Evolutionary conservation across 1,140 invertebrate species (phyloP).

Genomic region (Hylyphantes graminicola): DNA sequence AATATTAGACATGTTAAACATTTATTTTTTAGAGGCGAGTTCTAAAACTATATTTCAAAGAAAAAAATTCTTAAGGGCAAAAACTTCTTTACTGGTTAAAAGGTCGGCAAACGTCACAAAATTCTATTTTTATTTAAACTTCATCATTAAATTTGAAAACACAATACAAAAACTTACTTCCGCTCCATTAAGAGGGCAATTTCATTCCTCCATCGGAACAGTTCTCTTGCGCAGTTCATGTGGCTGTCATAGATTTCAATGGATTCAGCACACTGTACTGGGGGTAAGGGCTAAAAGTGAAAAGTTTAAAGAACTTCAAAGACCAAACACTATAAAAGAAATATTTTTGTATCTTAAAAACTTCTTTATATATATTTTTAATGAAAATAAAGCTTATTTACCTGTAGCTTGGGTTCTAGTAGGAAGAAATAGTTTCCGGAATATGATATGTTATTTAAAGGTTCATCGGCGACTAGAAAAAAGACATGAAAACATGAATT

Average conservation of each 20-base stretch:
- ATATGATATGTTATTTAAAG: conserved; percentile 20
- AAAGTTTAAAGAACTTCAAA: background rate
- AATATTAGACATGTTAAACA: too few relatives aligned
- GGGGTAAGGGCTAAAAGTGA: conserved; percentile 78
- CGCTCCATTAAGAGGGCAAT: conserved; percentile 37
- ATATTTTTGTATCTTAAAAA: background rate
- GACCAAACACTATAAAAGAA: background rate
- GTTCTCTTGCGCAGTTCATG: conserved; percentile 73
- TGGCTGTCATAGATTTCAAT: conserved; percentile 86
- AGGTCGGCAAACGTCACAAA: too few relatives aligned
- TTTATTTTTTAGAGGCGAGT: too few relatives aligned
- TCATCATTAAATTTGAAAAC: too few relatives aligned
- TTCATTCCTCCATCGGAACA: conserved; percentile 57
- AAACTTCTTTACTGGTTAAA: too few relatives aligned
- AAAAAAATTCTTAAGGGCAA: too few relatives aligned
- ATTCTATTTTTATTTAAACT: too few relatives aligned
- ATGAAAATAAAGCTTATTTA: conserved; percentile 18
- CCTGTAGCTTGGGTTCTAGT: conserved; percentile 73
- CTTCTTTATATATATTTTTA: background rate
- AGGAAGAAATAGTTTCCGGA: conserved; percentile 24
- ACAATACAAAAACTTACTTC: too few relatives aligned
- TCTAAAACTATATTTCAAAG: too few relatives aligned
- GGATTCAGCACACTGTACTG: conserved; percentile 82
- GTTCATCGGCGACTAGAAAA: conserved; percentile 25
- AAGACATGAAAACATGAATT: background rate